A percentile compares a stretch with the other conserved stretches of the same genome.
phyloP scores from a whole-genome alignment of 1,140 invertebrate genomes.

The Anastrepha obliqua region DNA sequence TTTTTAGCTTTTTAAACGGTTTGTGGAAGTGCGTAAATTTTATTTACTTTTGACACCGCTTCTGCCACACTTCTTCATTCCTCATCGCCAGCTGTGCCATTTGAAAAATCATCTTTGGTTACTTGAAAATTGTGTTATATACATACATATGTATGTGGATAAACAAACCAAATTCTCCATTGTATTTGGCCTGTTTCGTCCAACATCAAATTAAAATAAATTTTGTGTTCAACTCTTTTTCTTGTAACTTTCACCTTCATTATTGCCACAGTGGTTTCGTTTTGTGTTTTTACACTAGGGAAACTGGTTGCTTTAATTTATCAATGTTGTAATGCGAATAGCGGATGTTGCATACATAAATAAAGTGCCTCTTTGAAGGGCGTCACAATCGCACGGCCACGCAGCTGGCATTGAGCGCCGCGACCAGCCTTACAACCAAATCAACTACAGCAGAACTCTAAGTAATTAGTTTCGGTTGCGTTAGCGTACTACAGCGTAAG shows the following conservation, averaged over 20 bases:
- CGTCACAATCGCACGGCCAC: background rate
- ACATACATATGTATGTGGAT: background rate
- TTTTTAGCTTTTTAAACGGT: background rate
- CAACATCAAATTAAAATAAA: no score
- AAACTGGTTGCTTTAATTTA: background rate
- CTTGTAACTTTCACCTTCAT: background rate
- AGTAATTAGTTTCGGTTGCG: background rate
- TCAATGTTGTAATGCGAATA: conserved; percentile 9
- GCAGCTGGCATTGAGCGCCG: conserved; percentile 1
- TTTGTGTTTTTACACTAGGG: background rate
- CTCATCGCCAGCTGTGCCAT: background rate
- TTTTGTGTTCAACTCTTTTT: background rate
- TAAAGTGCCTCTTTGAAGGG: conserved; percentile 30
- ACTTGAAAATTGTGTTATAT: background rate
- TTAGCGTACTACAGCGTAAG: background rate
- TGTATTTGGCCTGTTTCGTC: no score
- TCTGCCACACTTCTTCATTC: background rate
- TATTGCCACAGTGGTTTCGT: background rate
- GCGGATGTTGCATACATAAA: conserved; percentile 13
- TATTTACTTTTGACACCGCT: no score
- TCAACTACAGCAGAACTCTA: background rate
- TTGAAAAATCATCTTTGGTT: background rate
- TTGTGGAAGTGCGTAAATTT: no score
- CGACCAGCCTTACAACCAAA: background rate
- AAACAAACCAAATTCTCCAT: no score